Percentiles rank a stretch among this genome's conserved stretches.
Evolutionary conservation across 2,113 vertebrate genomes (phyloP).

Genomic region (Syngnathoides biaculeatus): DNA sequence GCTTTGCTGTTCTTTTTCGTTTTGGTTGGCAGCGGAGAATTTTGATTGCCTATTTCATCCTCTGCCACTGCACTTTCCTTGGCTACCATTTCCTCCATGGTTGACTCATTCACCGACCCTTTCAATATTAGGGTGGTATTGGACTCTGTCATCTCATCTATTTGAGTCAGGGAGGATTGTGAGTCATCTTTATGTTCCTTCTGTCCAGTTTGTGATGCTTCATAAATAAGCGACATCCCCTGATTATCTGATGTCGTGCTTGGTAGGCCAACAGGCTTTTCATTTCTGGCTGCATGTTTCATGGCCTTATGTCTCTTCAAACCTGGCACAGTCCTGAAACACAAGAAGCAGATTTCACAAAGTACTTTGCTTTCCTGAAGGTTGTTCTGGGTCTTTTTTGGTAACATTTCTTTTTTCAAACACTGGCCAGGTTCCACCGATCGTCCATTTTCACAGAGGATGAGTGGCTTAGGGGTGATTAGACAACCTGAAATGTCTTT

Average conservation of each 20-base stretch:
- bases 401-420: constrained; percentile 47
- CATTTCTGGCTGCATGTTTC: constrained; percentile 78
- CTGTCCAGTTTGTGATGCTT: constrained; percentile 50
- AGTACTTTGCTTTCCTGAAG: constrained; percentile 67
- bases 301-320: constrained; percentile 90
- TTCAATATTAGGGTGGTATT: constrained; percentile 46
- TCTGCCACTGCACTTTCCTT: constrained; percentile 38
- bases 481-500: constrained; percentile 49
- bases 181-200: constrained; percentile 64
- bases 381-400: constrained; percentile 54
- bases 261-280: constrained; percentile 42
- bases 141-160: constrained; percentile 49
- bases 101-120: constrained; percentile 43
- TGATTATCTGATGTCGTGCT: constrained; percentile 51
- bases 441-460: constrained; percentile 49
- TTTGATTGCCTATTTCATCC: constrained; percentile 47
- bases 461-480: constrained; percentile 46
- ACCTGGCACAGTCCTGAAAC: constrained; percentile 85
- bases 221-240: constrained; percentile 45
- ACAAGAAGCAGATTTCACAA: constrained; percentile 86
- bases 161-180: constrained; percentile 44
- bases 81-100: constrained; percentile 47
- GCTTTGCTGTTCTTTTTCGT: constrained; percentile 65
- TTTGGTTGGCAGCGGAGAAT: constrained; percentile 40
- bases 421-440: constrained; percentile 39